These are phyloP conservation scores for Oreochromis niloticus DNA, from an alignment of 2,113 vertebrate species.

Conservation along the genomic window DNA sequence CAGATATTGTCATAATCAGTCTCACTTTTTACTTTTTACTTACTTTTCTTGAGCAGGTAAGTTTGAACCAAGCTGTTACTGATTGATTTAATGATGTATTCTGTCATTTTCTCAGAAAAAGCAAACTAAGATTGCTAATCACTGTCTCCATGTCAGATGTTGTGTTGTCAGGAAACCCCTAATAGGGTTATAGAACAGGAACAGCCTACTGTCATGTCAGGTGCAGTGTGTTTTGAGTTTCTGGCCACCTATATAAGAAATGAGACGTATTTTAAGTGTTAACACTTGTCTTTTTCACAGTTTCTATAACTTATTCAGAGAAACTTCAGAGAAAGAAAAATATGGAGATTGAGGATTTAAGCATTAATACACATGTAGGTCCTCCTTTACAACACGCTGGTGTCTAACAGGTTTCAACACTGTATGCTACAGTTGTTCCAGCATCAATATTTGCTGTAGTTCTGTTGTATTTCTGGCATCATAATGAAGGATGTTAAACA, in stretches of 20 bases:
- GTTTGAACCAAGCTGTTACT: neutral
- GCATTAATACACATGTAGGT: neutral
- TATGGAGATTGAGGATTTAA: neutral
- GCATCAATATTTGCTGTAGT: conserved; percentile 36
- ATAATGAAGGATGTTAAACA: conserved; percentile 48
- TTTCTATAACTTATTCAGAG: neutral
- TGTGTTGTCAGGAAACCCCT: neutral
- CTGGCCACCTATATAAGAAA: neutral
- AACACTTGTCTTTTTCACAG: neutral
- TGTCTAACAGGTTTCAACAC: neutral
- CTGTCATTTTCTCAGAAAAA: neutral
- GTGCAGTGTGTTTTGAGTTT: neutral
- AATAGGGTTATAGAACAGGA: neutral
- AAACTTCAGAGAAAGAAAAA: neutral
- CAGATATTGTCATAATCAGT: neutral
- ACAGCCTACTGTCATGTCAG: neutral
- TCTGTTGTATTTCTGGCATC: conserved; percentile 12
- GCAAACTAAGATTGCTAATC: neutral
- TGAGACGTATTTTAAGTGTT: neutral
- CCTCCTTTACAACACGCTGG: neutral
- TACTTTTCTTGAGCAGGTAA: neutral
- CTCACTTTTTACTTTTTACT: neutral
- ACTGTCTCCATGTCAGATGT: neutral
- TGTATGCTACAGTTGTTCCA: neutral
- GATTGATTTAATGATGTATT: neutral